phyloP scores from a whole-genome alignment of 2,888 invertebrate species.

The Conomelus anceps region DNA sequence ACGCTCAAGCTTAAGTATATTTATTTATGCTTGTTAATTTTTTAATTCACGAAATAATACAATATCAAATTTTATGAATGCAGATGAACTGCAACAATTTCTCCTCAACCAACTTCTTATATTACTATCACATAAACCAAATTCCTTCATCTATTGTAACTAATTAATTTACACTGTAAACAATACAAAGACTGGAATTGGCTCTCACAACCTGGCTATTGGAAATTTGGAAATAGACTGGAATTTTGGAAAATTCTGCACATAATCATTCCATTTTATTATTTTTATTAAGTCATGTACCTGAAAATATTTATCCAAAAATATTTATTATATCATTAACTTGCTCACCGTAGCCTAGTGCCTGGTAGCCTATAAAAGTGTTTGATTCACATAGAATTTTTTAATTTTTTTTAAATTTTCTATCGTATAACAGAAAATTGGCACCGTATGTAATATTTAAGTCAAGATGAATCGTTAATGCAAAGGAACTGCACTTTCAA shows the following conservation, averaged over 20 bases:
- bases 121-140: background rate
- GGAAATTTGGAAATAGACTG: no score
- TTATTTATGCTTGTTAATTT: background rate
- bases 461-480: background rate
- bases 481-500: background rate
- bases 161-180: conserved; percentile 21
- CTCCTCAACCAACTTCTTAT: background rate
- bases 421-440: no score
- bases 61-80: background rate
- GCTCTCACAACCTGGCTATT: background rate
- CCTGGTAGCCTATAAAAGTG: no score
- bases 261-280: no score
- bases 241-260: no score
- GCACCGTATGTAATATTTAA: background rate
- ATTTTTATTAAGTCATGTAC: no score
- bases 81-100: background rate
- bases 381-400: background rate
- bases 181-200: conserved; percentile 25
- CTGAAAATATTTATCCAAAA: no score
- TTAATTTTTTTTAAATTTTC: no score
- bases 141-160: conserved; percentile 24
- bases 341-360: no score
- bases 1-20: no score
- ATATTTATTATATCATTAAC: no score
- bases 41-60: background rate